Conservation (phyloP, 2,113 vertebrate species). For the Xenopus borealis region DNA sequence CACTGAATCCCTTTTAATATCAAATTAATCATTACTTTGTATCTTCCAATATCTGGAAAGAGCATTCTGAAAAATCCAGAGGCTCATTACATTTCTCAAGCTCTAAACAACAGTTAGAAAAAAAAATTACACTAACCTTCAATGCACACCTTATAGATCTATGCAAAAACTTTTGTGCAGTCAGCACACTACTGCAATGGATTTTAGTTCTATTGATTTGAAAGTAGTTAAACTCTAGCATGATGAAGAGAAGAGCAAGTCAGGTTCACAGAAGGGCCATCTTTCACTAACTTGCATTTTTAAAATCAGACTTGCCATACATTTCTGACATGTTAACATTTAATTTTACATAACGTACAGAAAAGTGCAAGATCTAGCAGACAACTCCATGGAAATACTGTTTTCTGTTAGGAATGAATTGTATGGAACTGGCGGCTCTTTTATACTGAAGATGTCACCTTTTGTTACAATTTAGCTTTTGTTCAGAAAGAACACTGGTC, state of each 20-base stretch:
- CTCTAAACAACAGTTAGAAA: not conserved
- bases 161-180: not conserved
- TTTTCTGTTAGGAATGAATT: too few species aligned
- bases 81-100: too few species aligned
- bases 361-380: not conserved
- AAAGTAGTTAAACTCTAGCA: not conserved
- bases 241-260: not conserved
- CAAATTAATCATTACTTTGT: too few species aligned
- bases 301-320: not conserved
- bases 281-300: not conserved
- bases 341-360: not conserved
- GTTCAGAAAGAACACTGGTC: too few species aligned
- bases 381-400: too few species aligned
- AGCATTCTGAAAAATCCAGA: too few species aligned
- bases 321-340: not conserved
- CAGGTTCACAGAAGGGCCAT: not conserved
- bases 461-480: too few species aligned
- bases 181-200: constrained; percentile 5
- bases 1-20: too few species aligned
- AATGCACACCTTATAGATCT: not conserved
- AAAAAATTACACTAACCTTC: not conserved
- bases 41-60: too few species aligned
- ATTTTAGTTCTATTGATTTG: constrained; percentile 11
- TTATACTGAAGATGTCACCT: too few species aligned
- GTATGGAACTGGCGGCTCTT: too few species aligned